These are phyloP conservation scores for Linnaemya vulpina DNA, from an alignment of 2,888 invertebrate species.

Conservation along the genomic window DNA sequence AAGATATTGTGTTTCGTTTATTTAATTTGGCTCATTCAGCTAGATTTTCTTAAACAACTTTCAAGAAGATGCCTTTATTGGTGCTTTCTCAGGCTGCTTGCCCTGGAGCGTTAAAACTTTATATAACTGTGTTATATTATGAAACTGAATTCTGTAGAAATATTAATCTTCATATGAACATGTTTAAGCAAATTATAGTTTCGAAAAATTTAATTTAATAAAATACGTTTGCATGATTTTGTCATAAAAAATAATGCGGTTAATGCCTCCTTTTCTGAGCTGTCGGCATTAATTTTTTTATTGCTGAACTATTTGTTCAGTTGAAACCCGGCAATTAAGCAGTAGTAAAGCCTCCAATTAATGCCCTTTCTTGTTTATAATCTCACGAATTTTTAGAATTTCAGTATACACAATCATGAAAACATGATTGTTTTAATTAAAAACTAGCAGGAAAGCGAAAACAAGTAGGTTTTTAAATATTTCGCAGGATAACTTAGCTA, in stretches of 20 bases:
- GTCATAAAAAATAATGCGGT: conserved; percentile 59
- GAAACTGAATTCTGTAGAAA: conserved; percentile 57
- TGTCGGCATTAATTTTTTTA: conserved; percentile 15
- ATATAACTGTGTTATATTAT: conserved; percentile 27
- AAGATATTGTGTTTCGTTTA: background rate
- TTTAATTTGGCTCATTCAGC: conserved; percentile 41
- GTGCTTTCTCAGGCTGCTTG: conserved; percentile 40
- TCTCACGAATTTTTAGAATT: conserved; percentile 46
- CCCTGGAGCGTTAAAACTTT: conserved; percentile 37
- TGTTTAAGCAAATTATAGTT: conserved; percentile 24
- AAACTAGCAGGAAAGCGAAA: no score
- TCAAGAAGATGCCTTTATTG: conserved; percentile 17
- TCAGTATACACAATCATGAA: background rate
- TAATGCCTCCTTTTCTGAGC: conserved; percentile 33
- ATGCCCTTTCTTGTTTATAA: conserved; percentile 23
- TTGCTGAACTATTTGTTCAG: conserved; percentile 2
- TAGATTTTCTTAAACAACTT: conserved; percentile 28
- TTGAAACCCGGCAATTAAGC: conserved; percentile 57
- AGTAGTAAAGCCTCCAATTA: conserved; percentile 65
- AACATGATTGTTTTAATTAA: no score
- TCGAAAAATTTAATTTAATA: conserved; percentile 29
- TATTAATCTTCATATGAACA: conserved; percentile 46
- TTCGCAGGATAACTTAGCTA: no score
- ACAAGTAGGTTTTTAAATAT: no score
- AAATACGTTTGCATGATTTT: conserved; percentile 61